These are phyloP conservation scores for Pheosia gnoma DNA, from an alignment of 2,888 invertebrate species.

Conservation along the genomic window DNA sequence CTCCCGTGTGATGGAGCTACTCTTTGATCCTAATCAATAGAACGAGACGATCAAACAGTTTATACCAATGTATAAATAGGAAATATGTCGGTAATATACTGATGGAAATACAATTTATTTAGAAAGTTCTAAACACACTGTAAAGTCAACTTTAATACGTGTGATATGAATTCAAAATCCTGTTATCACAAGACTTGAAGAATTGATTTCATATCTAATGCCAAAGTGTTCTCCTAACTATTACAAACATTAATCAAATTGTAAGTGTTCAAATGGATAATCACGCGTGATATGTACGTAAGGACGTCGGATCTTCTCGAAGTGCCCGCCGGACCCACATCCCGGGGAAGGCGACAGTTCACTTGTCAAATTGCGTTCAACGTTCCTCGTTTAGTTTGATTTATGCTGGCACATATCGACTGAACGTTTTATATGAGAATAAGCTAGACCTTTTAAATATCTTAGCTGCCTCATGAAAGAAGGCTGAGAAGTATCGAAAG, in stretches of 20 bases:
- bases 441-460: too few relatives aligned
- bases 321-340: conserved; percentile 51
- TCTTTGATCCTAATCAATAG: conserved; percentile 4
- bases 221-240: background rate
- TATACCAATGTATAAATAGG: background rate
- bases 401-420: conserved; percentile 56
- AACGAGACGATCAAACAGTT: background rate
- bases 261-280: conserved; percentile 23
- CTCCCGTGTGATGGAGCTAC: conserved; percentile 4
- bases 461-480: too few relatives aligned
- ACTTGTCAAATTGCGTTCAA: conserved; percentile 66
- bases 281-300: conserved; percentile 38
- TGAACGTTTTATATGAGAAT: conserved; percentile 31
- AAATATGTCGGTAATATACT: background rate
- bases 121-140: too few relatives aligned
- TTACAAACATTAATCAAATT: conserved; percentile 7
- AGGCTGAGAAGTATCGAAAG: too few relatives aligned
- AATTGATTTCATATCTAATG: too few relatives aligned
- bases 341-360: conserved; percentile 52
- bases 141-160: too few relatives aligned
- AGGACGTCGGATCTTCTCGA: conserved; percentile 43
- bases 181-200: too few relatives aligned
- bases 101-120: background rate
- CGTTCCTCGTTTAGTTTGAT: conserved; percentile 56
- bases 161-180: too few relatives aligned